These are phyloP conservation scores for Labia minor DNA, from an alignment of 2,888 invertebrate species.

Conservation along the genomic window DNA sequence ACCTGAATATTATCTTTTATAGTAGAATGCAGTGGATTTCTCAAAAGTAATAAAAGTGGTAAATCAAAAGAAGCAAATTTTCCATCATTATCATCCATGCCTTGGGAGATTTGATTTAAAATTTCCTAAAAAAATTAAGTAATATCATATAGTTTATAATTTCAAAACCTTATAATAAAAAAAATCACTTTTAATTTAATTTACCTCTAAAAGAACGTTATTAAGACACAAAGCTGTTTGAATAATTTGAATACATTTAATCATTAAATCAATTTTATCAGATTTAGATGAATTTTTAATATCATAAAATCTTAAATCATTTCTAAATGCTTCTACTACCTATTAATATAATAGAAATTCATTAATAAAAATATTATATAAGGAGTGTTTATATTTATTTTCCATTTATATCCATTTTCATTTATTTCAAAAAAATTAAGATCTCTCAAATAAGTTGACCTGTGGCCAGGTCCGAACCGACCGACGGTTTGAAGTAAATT, in stretches of 20 bases:
- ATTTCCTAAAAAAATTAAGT: background rate
- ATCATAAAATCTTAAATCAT: background rate
- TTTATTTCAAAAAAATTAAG: no score
- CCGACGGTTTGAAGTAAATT: no score
- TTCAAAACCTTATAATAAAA: background rate
- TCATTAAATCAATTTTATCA: background rate
- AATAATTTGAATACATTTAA: background rate
- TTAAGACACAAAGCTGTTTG: background rate
- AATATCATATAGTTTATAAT: background rate
- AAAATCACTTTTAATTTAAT: background rate
- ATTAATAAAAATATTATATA: no score
- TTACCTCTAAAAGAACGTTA: background rate
- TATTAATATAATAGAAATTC: no score
- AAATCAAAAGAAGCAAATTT: background rate
- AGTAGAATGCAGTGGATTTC: background rate
- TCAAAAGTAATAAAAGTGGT: background rate
- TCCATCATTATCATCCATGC: background rate
- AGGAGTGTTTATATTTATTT: no score
- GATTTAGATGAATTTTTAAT: background rate
- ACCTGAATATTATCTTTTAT: background rate
- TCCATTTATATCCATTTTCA: no score
- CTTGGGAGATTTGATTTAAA: background rate
- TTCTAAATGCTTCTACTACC: background rate
- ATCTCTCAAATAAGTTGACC: no score
- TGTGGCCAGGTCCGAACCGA: no score